Base-by-base conservation (phyloP, 2,888 invertebrate genomes). In the Oeneis ivallda region DNA sequence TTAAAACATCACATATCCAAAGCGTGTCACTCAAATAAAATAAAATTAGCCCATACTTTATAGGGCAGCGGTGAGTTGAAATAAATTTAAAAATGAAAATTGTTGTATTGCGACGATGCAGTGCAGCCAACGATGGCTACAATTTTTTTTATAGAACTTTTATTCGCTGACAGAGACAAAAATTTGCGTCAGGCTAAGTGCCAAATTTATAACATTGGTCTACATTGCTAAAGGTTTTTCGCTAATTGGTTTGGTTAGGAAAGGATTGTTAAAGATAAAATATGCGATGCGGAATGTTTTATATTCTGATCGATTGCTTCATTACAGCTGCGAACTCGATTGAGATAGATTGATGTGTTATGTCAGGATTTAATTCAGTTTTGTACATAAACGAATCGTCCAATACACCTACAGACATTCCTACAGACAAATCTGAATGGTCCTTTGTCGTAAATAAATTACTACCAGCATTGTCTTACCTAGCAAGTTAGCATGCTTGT, bases 201-300 rank as follows among this genome's bases (percentile, higher is more conserved):
- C 91, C 91, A 91, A 92, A 92, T 90, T 91, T 91, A 88, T 88
- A 87, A 87, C 88, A 86, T 87, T 83, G 86, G 82, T 85, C 77
- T 79, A 81, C 83, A 84, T 81, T 83, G 84, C 80, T 80, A 81
- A 85, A 86, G 86, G 87, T 89, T 91, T 89, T 89, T 85, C 89
- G 76, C 87, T 91, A 91, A 91, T 91, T 92, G 91, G 86, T 89
- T 83, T 79, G 84, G 85, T 82, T 81, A 80, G 79, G 83, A 81
- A 86, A 87, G 91, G 90, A 89, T 89, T 89, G 91, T 90, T 91
- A 89, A 88, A 89, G 89, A 88, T 92, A 91, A 91, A 91, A 90
- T 92, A 91, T 92, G 86, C 91, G 76, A 84, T 86, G 86, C 89
- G 83, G 88, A 86, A 79, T 84, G 87, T 87, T 86, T 90, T 89